Evolutionary conservation across 2,888 invertebrate species (phyloP).

Genomic region (Pyrocoelia pectoralis): DNA sequence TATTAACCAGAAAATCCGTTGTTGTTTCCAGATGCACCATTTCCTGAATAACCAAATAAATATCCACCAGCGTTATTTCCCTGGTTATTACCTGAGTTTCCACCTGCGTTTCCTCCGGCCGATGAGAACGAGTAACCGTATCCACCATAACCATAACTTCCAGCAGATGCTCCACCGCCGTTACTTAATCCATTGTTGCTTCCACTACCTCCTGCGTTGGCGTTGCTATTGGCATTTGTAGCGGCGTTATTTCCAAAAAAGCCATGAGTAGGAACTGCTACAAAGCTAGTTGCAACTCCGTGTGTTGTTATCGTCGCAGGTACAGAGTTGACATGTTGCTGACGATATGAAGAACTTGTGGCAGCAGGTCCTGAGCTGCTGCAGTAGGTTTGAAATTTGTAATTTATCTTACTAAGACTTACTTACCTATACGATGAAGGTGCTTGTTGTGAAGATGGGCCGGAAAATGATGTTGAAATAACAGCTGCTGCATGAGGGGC

Average conservation of each 20-base stretch:
- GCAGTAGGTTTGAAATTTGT: neutral
- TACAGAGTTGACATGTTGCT: conserved; percentile 31
- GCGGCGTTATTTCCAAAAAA: conserved; percentile 12
- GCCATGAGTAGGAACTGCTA: conserved; percentile 24
- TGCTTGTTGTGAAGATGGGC: conserved; percentile 3
- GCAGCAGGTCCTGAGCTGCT: conserved; percentile 21
- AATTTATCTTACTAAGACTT: neutral
- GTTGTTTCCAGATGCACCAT: conserved; percentile 18
- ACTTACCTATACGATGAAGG: neutral
- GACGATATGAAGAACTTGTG: conserved; percentile 30
- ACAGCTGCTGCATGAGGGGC: conserved; percentile 13
- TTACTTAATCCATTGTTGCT: conserved; percentile 2
- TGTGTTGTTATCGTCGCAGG: conserved; percentile 32
- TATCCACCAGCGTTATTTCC: conserved; percentile 27
- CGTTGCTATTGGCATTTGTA: conserved; percentile 11
- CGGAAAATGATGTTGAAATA: conserved; percentile 16
- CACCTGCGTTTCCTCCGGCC: conserved; percentile 18
- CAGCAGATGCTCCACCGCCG: neutral
- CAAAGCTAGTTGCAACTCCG: conserved; percentile 25
- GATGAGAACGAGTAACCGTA: conserved; percentile 26
- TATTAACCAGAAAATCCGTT: conserved; percentile 15
- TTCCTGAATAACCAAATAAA: conserved; percentile 18
- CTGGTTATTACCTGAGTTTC: conserved; percentile 16
- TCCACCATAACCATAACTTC: conserved; percentile 20
- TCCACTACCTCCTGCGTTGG: neutral